Evolutionary conservation across 2,888 invertebrate genomes (phyloP).

Genomic region (Homarus gammarus): DNA sequence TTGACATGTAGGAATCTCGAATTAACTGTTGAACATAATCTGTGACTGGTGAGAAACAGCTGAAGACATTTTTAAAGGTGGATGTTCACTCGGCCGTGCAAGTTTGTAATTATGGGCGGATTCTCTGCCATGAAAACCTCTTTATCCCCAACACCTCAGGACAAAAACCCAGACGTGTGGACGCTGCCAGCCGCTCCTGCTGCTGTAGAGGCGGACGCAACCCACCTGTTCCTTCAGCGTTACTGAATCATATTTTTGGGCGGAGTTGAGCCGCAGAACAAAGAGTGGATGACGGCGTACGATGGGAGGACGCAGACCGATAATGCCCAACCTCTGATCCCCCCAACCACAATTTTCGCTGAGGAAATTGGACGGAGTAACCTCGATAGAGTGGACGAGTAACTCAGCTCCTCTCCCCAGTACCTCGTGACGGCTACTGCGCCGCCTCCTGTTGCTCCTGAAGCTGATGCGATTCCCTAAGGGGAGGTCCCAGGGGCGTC

Average conservation of each 20-base stretch:
- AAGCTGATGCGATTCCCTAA: background rate
- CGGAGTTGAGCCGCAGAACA: background rate
- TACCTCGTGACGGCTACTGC: background rate
- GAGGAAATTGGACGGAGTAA: slow-evolving; percentile 16
- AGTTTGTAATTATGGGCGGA: too few species aligned
- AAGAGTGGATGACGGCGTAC: background rate
- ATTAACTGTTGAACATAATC: too few species aligned
- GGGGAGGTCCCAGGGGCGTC: background rate
- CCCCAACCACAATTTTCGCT: slow-evolving; percentile 19
- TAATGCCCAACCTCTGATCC: slow-evolving; percentile 15
- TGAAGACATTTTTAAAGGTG: too few species aligned
- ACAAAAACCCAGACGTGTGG: too few species aligned
- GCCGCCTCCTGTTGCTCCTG: background rate
- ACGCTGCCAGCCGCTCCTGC: too few species aligned
- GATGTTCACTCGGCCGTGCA: too few species aligned
- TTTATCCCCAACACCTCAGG: too few species aligned
- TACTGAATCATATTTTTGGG: background rate
- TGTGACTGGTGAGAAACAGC: too few species aligned
- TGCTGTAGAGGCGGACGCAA: too few species aligned
- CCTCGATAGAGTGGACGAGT: background rate
- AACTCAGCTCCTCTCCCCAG: background rate
- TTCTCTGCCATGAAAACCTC: too few species aligned
- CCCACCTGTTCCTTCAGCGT: background rate
- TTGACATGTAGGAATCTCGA: too few species aligned
- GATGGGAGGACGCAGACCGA: slow-evolving; percentile 9